Evolutionary conservation across 2,113 vertebrate genomes (phyloP).

Genomic region (Xiphophorus couchianus): DNA sequence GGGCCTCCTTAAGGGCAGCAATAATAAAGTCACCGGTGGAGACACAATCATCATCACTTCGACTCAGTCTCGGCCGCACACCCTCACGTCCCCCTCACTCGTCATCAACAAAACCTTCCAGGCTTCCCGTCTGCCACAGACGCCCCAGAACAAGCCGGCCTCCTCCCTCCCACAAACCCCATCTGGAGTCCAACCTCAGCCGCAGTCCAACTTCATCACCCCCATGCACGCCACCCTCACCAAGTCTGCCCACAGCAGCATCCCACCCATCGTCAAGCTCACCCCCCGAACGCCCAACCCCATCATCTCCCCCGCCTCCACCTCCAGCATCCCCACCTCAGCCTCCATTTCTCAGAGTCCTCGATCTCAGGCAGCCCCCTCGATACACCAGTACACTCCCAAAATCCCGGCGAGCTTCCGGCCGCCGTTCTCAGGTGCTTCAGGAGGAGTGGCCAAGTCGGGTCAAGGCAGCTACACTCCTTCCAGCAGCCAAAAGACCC

Average conservation of each 20-base stretch:
- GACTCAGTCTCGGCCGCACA: slow-evolving; percentile 64
- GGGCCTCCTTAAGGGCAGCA: slow-evolving; percentile 72
- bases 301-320: background rate
- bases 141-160: slow-evolving; percentile 49
- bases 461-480: slow-evolving; percentile 63
- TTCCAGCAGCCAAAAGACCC: slow-evolving; percentile 69
- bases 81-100: slow-evolving; percentile 77
- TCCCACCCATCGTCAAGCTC: slow-evolving; percentile 79
- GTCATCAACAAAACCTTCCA: slow-evolving; percentile 61
- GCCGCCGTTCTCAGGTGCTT: slow-evolving; percentile 69
- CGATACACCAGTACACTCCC: slow-evolving; percentile 24
- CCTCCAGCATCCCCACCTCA: slow-evolving; percentile 53
- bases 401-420: slow-evolving; percentile 71
- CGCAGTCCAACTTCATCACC: slow-evolving; percentile 83
- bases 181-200: slow-evolving; percentile 43
- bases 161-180: slow-evolving; percentile 37
- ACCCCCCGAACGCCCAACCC: slow-evolving; percentile 69
- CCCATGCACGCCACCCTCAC: slow-evolving; percentile 85
- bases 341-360: slow-evolving; percentile 59
- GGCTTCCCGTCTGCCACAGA: slow-evolving; percentile 43
- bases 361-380: slow-evolving; percentile 44
- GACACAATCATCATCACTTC: slow-evolving; percentile 56
- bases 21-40: slow-evolving; percentile 55
- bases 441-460: slow-evolving; percentile 54
- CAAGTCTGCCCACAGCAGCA: slow-evolving; percentile 81